A percentile compares a stretch with the other conserved stretches of the same genome.
Conservation (phyloP, 2,113 vertebrate genomes). For the Centrocercus urophasianus region DNA sequence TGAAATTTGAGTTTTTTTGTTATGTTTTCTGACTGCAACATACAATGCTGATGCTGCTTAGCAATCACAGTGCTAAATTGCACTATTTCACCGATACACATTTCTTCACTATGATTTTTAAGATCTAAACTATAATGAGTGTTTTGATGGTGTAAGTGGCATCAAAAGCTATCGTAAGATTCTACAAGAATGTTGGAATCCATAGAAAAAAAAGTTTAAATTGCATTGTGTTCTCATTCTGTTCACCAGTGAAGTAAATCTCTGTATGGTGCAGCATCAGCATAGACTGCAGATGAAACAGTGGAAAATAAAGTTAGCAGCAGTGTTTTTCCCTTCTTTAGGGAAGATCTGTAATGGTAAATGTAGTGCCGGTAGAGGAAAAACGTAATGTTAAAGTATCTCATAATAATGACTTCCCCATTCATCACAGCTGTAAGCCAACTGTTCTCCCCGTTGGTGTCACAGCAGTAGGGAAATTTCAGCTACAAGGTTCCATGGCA, state of each 20-base stretch:
- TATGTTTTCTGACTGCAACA: not conserved
- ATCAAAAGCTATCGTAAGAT: not conserved
- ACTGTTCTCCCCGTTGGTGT: constrained; percentile 5
- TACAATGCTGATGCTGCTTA: not conserved
- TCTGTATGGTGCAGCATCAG: not conserved
- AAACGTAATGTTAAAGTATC: not conserved
- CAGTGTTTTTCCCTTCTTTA: not conserved
- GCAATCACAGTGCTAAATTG: not conserved
- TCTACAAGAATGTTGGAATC: not conserved
- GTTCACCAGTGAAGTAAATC: not conserved
- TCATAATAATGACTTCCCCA: not conserved
- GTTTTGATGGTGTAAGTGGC: constrained; percentile 36
- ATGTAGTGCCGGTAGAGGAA: not conserved
- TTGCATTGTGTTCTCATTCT: constrained; percentile 35
- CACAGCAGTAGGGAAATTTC: constrained; percentile 29
- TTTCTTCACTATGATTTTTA: constrained; percentile 7
- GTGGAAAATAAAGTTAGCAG: constrained; percentile 14
- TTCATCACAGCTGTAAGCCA: constrained; percentile 23
- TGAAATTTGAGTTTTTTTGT: not conserved
- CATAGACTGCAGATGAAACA: not conserved
- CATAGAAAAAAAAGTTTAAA: not conserved
- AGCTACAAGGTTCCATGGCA: not conserved
- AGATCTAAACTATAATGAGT: not conserved
- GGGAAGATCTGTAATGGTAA: not conserved
- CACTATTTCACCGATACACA: not conserved